phyloP scores from a whole-genome alignment of 2,888 invertebrate species.

The Octodonta nipae region DNA sequence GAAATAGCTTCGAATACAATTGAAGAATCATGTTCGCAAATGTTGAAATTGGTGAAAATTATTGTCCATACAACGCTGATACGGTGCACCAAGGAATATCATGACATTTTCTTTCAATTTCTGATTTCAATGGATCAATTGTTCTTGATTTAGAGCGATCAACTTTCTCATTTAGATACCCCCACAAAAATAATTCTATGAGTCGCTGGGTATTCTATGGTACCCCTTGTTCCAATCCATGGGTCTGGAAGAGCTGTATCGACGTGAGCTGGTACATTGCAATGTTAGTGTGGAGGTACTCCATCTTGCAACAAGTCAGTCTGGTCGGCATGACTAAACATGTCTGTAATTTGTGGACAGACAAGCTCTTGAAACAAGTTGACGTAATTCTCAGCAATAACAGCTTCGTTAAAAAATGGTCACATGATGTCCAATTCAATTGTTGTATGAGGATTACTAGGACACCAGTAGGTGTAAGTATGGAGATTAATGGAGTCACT shows the following conservation, averaged over 20 bases:
- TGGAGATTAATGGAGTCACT: slow-evolving; percentile 1
- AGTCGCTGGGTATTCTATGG: not conserved
- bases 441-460: slow-evolving; percentile 1
- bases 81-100: not conserved
- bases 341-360: not conserved
- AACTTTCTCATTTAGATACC: not conserved
- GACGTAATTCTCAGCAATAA: not conserved
- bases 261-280: slow-evolving; percentile 1
- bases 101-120: slow-evolving; percentile 1
- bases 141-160: not conserved
- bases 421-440: not conserved
- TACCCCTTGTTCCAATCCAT: not conserved
- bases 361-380: not conserved
- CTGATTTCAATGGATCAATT: not conserved
- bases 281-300: not conserved
- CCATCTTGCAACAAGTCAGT: not conserved
- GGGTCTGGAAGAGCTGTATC: not conserved
- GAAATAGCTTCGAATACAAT: slow-evolving; percentile 1
- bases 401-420: slow-evolving; percentile 1
- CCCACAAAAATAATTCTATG: not conserved
- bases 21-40: slow-evolving; percentile 1
- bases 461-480: not conserved
- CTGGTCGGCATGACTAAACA: not conserved
- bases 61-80: not conserved
- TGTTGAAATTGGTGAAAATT: not conserved